Evolutionary conservation across 2,888 invertebrate species (phyloP).

Genomic region (Aphodius sticticus): DNA sequence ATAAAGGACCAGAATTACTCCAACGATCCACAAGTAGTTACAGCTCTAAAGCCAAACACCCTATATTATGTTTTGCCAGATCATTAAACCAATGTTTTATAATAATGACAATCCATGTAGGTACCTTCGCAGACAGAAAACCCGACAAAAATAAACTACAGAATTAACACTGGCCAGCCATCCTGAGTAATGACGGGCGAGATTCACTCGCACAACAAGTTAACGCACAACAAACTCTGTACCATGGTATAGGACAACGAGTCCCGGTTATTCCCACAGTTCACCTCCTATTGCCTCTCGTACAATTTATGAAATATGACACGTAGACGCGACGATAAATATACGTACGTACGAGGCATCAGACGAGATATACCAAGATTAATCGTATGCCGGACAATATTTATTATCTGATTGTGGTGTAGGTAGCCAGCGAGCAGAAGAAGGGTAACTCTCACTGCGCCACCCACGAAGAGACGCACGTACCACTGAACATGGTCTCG

Average conservation of each 20-base stretch:
- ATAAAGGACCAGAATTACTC: no score
- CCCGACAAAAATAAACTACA: not conserved
- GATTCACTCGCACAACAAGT: not conserved
- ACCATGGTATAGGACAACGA: not conserved
- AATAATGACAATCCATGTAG: not conserved
- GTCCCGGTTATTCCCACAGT: not conserved
- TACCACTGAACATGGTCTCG: not conserved
- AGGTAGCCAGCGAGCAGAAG: not conserved
- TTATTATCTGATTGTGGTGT: slow-evolving; percentile 4
- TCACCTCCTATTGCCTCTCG: not conserved
- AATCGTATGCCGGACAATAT: slow-evolving; percentile 4
- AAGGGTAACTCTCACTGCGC: not conserved
- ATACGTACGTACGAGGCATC: not conserved
- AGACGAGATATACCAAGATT: not conserved
- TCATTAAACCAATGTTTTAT: not conserved
- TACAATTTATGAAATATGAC: slow-evolving; percentile 4
- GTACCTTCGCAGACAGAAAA: not conserved
- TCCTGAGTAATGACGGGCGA: not conserved
- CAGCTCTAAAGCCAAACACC: no score
- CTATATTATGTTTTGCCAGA: no score
- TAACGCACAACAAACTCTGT: not conserved
- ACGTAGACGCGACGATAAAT: not conserved
- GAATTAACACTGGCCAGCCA: not conserved
- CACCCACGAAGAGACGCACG: not conserved
- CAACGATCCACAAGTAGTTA: no score